Evolutionary conservation across 2,113 vertebrate genomes (phyloP).

Genomic region (Aphyosemion australe): DNA sequence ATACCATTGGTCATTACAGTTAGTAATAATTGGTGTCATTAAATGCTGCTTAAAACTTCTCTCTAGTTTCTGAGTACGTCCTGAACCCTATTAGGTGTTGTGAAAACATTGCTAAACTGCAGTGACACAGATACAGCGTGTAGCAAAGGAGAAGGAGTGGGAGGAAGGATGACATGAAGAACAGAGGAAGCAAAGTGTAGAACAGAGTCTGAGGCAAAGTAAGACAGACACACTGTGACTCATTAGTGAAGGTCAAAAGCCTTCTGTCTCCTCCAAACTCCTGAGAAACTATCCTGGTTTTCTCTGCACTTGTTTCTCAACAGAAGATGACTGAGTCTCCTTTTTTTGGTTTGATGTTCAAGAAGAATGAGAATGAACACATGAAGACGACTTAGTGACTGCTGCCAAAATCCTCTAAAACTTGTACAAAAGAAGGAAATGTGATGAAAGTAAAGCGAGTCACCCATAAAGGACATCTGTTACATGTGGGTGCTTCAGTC

Average conservation of each 20-base stretch:
- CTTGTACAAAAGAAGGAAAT: slow-evolving; percentile 11
- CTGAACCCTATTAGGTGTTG: neutral
- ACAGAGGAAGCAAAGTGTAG: slow-evolving; percentile 15
- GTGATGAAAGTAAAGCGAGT: slow-evolving; percentile 16
- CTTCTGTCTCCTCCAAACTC: slow-evolving; percentile 27
- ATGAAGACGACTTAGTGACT: slow-evolving; percentile 18
- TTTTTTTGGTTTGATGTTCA: slow-evolving; percentile 18
- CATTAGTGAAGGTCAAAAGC: slow-evolving; percentile 56
- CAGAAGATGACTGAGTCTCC: slow-evolving; percentile 4
- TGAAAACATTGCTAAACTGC: neutral
- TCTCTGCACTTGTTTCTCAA: slow-evolving; percentile 18
- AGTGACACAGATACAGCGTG: neutral
- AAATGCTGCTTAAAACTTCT: slow-evolving; percentile 5
- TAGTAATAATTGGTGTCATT: neutral
- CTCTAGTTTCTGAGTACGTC: neutral
- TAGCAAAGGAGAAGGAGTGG: slow-evolving; percentile 1
- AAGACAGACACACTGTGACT: slow-evolving; percentile 21
- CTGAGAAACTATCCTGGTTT: neutral
- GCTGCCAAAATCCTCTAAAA: slow-evolving; percentile 24
- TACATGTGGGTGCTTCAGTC: slow-evolving; percentile 36
- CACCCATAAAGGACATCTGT: slow-evolving; percentile 36
- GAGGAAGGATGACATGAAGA: slow-evolving; percentile 11
- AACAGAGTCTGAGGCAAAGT: slow-evolving; percentile 27
- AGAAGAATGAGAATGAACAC: neutral
- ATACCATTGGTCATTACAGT: no score